Evolutionary conservation across 2,113 vertebrate species (phyloP), one percentile per base, ranked within the genome.

Genomic region (Esox niger): DNA sequence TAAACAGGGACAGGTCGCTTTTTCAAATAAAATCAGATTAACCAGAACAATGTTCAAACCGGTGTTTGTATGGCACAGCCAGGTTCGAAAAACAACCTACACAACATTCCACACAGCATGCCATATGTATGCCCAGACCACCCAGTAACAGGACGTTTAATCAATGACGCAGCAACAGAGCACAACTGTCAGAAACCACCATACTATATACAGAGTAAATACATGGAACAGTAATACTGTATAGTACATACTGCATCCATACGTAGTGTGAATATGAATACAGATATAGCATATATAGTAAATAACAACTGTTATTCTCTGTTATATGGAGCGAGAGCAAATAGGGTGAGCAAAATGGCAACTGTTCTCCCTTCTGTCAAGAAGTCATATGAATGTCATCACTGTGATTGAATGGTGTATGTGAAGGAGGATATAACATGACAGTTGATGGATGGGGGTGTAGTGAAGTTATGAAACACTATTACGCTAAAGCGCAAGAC

Each of bases 1-100:
- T 84, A 79, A 81, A 90, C 68, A 73, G 83, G 68, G 83, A 15
- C 1, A 0, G 3, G n/a, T 30, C 56, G 21, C 29, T 43, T 15
- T 43, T 43, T 15, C 13, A 4, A 43, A 1, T 17, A 17, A 43
- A 13, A 38, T 20, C 7, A 58, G 5, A 2, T 27, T 11, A 58
- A 29, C 11, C 26, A 52, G 47, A 52, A 52, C 47, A 10, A 2
- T 23, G 30, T 59, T 59, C 57, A 59, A 30, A 27, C 4, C 13
- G 21, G 17, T 43, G 2, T 9, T n/a, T 15, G 30, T 8, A 58
- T 11, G 20, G 3, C 56, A 58, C 17, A n/a, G n/a, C n/a, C n/a
- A 15, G 38, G 13, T 43, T 43, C 17, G 38, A 4, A 17, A 6
- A 20, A 58, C 13, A 29, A 29, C 56, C 15, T 17, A 17, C 25